Base-by-base conservation (phyloP, 1,140 invertebrate genomes). In the Drosophila serrata region DNA sequence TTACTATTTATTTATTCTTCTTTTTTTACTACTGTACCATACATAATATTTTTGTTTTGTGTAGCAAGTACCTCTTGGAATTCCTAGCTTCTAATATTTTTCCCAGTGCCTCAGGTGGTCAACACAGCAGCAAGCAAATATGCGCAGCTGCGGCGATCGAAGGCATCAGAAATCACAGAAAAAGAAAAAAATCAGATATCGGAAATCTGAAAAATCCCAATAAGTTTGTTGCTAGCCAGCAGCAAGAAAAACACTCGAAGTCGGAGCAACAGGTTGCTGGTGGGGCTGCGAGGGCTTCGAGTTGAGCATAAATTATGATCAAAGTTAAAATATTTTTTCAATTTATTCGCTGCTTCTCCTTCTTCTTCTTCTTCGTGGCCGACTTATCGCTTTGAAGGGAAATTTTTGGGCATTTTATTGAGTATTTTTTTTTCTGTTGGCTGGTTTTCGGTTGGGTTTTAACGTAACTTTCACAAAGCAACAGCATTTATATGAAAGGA, bases 231-330 rank as follows among this genome's bases (percentile, higher is more conserved):
- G 57, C 75, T 59, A 58, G 55, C 45, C 59, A 61, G 46, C 59
- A 15, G 15, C 6, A 27, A 4, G 15, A 46, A 19, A 68, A 48
- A 51, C 29, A 69, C 37, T 17, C 22, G 46, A 49, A 72, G 68
- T 43, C 67, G 35, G 58, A 55, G 39, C 61, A 63, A 63, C 59
- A 80, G 22, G 81, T 86, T 55, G 51, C 27, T 27, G 45, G 1
- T 27, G 24, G 24, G 24, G 48, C 48, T 27, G 48, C 12, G 40
- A 43, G 22, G 4, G 33, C 19, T 15, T 7, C 7, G 43, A 24
- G 46, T 37, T 78, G 63, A 60, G 81, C 82, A 86, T 85, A 85
- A 85, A 85, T 85, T 81, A 85, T 85, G 74, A 85, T 74, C 70
- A 59, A 62, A 62, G 35, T 27, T 70, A 33, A 76, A 70, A 64